These are phyloP conservation scores for Kryphioiulus occultus DNA, from an alignment of 2,888 invertebrate genomes.

Conservation along the genomic window DNA sequence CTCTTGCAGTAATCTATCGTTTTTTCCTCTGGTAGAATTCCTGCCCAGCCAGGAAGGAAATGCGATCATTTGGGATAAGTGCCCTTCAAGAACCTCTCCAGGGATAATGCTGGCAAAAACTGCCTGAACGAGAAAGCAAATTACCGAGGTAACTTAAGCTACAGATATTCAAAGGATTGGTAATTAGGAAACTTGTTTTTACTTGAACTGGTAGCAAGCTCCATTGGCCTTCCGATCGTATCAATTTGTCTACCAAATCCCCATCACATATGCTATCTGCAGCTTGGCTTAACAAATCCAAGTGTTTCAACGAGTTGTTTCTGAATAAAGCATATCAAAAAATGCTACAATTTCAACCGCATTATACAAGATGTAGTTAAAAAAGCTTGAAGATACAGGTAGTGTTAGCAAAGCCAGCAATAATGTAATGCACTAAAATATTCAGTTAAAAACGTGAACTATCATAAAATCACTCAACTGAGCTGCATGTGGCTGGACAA, in stretches of 20 bases:
- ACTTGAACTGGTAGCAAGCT: slow-evolving; percentile 80
- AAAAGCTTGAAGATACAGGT: no score
- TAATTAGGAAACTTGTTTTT: slow-evolving; percentile 47
- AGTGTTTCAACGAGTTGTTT: slow-evolving; percentile 59
- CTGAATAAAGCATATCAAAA: slow-evolving; percentile 49
- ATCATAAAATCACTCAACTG: slow-evolving; percentile 66
- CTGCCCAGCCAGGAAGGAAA: slow-evolving; percentile 98
- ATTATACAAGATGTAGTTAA: no score
- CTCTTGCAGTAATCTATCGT: slow-evolving; percentile 81
- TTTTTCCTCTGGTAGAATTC: slow-evolving; percentile 84
- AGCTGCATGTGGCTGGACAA: slow-evolving; percentile 77
- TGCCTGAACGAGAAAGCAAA: slow-evolving; percentile 66
- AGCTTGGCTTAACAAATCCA: slow-evolving; percentile 77
- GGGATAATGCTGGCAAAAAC: slow-evolving; percentile 91
- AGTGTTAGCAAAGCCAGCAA: no score
- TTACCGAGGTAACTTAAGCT: slow-evolving; percentile 9
- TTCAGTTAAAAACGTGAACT: background rate
- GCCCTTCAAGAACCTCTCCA: slow-evolving; percentile 83
- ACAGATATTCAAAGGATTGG: no score
- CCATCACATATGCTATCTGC: slow-evolving; percentile 87
- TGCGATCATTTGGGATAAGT: slow-evolving; percentile 78
- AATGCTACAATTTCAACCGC: slow-evolving; percentile 36
- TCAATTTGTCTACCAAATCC: slow-evolving; percentile 82
- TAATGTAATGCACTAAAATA: no score
- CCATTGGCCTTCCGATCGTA: slow-evolving; percentile 79